phyloP scores from a whole-genome alignment of 1,140 invertebrate genomes.

The Trypoxylus dichotomus region DNA sequence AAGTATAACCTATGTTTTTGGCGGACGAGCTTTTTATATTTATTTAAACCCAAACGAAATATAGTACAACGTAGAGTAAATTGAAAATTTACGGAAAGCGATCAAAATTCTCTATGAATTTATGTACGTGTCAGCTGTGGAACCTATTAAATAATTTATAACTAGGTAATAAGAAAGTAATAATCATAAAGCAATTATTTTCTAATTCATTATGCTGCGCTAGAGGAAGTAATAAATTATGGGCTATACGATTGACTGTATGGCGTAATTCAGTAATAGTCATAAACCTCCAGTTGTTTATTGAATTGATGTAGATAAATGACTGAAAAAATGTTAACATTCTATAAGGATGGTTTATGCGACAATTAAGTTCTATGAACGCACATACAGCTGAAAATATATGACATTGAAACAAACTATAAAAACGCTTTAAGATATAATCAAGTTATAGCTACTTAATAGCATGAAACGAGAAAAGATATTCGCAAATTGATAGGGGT shows the following conservation, averaged over 20 bases:
- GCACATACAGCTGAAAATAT: neutral
- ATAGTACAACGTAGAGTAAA: too few species aligned
- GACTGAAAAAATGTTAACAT: neutral
- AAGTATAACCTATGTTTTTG: too few species aligned
- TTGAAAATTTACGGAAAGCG: too few species aligned
- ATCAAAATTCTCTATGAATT: too few species aligned
- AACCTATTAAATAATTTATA: neutral
- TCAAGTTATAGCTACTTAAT: too few species aligned
- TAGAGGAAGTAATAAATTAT: neutral
- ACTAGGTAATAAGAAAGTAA: neutral
- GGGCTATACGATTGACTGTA: neutral
- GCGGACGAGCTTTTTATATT: too few species aligned
- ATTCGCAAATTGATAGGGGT: too few species aligned
- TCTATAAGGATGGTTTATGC: neutral
- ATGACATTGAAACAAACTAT: too few species aligned
- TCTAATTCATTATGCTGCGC: neutral
- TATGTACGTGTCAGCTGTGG: too few species aligned
- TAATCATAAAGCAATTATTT: neutral
- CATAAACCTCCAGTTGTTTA: neutral
- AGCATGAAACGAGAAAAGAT: too few species aligned
- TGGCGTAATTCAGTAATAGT: neutral
- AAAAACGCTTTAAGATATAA: too few species aligned
- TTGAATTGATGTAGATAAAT: neutral
- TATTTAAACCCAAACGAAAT: too few species aligned
- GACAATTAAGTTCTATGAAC: neutral